Base-by-base conservation (phyloP, 2,797 vertebrate genomes). In the Pampus argenteus region DNA sequence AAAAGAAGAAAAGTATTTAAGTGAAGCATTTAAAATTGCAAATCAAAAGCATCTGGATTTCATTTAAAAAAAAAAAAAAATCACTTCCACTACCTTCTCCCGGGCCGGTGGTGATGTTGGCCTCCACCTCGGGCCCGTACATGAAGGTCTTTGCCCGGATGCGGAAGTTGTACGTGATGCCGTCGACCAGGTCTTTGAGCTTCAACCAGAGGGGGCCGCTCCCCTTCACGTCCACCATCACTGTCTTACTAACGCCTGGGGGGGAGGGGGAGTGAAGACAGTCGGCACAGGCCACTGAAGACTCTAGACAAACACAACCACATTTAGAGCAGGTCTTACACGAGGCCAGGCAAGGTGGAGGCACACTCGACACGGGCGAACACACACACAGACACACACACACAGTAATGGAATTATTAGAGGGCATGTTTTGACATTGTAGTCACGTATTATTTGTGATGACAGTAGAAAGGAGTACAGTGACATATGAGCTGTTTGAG, bases 161-260 rank as follows among this genome's bases (percentile, higher is more conserved):
- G 54, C 96, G 95, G 90, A 98, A 99, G 69, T 96, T 95, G 79
- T 99, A 99, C 0, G 97, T 99, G 83, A 96, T 87, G 0, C 97
- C 96, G 23, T 99, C 97, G 0, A 95, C 95, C 84, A 99, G 91
- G 88, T 99, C 98, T 86, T 95, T 97, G 81, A 99, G 94, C 91
- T 98, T 98, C 89, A 99, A 84, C 98, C 98, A 99, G 80, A 97
- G 92, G 0, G 97, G 96, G 74, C 95, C 95, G 66, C 75, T 94
- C 9, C 96, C 97, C 91, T 97, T 99, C 93, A 99, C 97, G 0
- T 99, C 98, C 92, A 99, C 97, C 0, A 97, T 98, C 73, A 99
- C 98, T 0, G 97, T 98, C 94, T 98, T 99, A 94, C 98, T 99
- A 88, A 99, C 95, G 1, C 98, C 98, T 98, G 95, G 25, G 54